Percentiles rank a stretch among this genome's conserved stretches.
Evolutionary conservation across 2,888 invertebrate species (phyloP).

Genomic region (Lasioglossum calceatum): DNA sequence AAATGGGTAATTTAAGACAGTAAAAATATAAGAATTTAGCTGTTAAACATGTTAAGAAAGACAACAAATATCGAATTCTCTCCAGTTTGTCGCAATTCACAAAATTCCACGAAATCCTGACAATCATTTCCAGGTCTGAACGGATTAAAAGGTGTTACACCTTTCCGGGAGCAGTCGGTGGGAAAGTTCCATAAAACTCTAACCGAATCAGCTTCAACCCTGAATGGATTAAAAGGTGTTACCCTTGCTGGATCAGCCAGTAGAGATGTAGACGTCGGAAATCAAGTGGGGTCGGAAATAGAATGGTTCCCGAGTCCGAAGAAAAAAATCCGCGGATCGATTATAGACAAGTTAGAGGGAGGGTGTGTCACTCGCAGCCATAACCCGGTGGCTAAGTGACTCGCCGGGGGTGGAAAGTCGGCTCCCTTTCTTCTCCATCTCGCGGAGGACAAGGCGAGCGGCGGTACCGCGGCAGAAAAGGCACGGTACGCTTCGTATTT

Average conservation of each 20-base stretch:
- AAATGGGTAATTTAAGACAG: no score
- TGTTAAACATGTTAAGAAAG: no score
- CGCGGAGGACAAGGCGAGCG: slow-evolving; percentile 58
- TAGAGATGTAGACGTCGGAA: slow-evolving; percentile 52
- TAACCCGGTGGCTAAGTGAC: slow-evolving; percentile 76
- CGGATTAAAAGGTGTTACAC: not conserved
- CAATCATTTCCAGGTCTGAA: not conserved
- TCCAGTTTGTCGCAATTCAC: no score
- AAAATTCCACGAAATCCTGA: not conserved
- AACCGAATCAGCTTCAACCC: not conserved
- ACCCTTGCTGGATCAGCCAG: not conserved
- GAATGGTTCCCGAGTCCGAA: not conserved
- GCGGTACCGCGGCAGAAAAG: slow-evolving; percentile 67
- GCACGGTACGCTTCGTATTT: slow-evolving; percentile 74
- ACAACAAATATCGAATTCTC: no score
- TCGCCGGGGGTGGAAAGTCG: slow-evolving; percentile 40
- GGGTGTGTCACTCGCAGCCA: slow-evolving; percentile 75
- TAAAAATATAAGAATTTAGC: no score
- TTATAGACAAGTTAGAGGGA: slow-evolving; percentile 55
- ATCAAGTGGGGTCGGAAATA: not conserved
- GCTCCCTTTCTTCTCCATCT: slow-evolving; percentile 41
- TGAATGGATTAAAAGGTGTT: not conserved
- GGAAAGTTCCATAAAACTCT: not conserved
- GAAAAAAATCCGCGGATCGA: slow-evolving; percentile 62
- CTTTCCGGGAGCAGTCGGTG: not conserved